Evolutionary conservation across 2,113 vertebrate genomes (phyloP), one percentile per base, ranked within the genome.

Genomic region (Ciconia boyciana): DNA sequence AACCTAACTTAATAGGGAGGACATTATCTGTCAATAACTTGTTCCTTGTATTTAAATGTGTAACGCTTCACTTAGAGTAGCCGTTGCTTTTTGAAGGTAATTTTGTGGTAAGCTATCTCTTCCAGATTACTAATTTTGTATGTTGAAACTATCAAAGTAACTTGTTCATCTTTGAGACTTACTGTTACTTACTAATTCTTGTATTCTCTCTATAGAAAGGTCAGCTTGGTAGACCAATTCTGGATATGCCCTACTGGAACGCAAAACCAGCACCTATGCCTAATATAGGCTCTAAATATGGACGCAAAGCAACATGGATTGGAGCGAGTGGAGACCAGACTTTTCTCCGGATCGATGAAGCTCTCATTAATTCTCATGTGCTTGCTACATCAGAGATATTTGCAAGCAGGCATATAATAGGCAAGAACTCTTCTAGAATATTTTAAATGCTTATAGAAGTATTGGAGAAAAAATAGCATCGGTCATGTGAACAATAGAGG

Each of bases 221-320:
- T 78, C 99, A 99, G 34, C 98, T 99, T 75, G 99, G 99, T 21
- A 98, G 99, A 52, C 99, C 99, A 54, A 99, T 99, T 97, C 96
- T 99, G 91, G 99, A 99, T 95, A 98, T 99, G 98, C 99, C 99
- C 49, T 99, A 99, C 95, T 99, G 99, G 99, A 99, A 99, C 94
- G 99, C 99, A 90, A 99, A 99, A 77, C 99, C 99, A 82, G 99
- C 99, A 51, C 98, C 99, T 16, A 99, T 99, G 99, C 99, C 99
- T 93, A 99, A 99, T 83, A 99, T 99, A 60, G 99, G 99, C 68
- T 99, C 99, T 92, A 99, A 99, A 94, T 99, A 99, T 2, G 99
- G 99, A 85, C 99, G 99, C 61, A 99, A 99, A 96, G 99, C 99
- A 41, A 99, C 99, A 0, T 99, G 99, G 99, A 99, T 99, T 52